Conservation (phyloP, 2,113 vertebrate species). For the Cisticola juncidis region DNA sequence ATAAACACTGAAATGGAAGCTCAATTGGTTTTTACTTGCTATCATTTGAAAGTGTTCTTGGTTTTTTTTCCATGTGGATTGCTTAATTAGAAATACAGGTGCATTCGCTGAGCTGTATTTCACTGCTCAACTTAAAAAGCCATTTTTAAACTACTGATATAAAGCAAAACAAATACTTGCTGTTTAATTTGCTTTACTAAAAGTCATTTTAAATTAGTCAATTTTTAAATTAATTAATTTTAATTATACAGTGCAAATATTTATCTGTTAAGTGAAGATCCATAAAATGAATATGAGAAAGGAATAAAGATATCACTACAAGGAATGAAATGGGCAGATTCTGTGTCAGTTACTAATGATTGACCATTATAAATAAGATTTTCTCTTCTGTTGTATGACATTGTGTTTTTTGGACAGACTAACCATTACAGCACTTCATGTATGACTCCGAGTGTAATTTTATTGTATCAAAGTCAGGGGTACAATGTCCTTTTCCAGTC, state of each 20-base stretch:
- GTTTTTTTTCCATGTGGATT: neutral
- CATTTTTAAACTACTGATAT: conserved; percentile 29
- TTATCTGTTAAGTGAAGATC: neutral
- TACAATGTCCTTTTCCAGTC: neutral
- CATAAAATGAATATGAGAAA: neutral
- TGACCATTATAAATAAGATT: neutral
- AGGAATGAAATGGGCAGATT: neutral
- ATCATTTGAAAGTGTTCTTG: neutral
- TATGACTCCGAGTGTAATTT: neutral
- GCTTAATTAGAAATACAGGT: conserved; percentile 31
- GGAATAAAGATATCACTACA: neutral
- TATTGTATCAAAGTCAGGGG: neutral
- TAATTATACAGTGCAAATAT: conserved; percentile 36
- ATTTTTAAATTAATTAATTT: conserved; percentile 4
- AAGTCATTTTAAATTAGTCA: conserved; percentile 5
- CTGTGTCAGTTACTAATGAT: neutral
- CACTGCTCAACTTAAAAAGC: conserved; percentile 26
- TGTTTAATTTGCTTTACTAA: conserved; percentile 45
- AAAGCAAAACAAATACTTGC: conserved; percentile 38
- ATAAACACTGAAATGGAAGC: neutral
- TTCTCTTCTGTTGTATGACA: neutral
- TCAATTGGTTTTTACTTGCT: neutral
- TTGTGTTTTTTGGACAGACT: neutral
- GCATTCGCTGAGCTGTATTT: neutral
- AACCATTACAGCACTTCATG: neutral